A percentile compares a stretch with the other conserved stretches of the same genome.
Evolutionary conservation across 2,797 vertebrate species (phyloP).

Genomic region (Danio tinwini): DNA sequence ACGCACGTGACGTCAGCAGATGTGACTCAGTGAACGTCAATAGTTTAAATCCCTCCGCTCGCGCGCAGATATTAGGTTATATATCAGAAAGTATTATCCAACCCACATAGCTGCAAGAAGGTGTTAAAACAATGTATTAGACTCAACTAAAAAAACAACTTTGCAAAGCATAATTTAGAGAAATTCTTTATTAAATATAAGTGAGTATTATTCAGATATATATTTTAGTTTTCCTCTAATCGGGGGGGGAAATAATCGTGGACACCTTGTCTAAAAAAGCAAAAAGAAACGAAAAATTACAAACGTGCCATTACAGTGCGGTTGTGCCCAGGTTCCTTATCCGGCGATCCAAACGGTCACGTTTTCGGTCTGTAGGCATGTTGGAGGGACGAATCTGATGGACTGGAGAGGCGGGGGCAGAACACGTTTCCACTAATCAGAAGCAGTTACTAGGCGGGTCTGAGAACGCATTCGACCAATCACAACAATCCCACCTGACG

Average conservation of each 20-base stretch:
- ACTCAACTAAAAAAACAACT: background rate
- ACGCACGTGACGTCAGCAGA: constrained; percentile 47
- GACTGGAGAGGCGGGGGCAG: constrained; percentile 6
- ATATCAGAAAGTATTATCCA: background rate
- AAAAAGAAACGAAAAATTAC: background rate
- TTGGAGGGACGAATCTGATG: constrained; percentile 26
- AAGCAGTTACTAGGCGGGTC: constrained; percentile 61
- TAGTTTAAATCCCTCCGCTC: constrained; percentile 55
- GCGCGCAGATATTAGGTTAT: background rate
- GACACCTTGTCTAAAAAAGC: background rate
- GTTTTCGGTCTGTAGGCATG: constrained; percentile 55
- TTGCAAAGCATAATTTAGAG: background rate
- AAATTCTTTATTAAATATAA: background rate
- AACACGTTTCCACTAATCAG: constrained; percentile 51
- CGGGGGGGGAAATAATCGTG: too few species aligned
- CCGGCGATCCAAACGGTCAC: constrained; percentile 54
- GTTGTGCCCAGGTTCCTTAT: background rate
- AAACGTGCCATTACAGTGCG: constrained; percentile 7
- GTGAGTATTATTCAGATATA: background rate
- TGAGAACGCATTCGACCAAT: constrained; percentile 56
- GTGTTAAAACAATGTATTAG: background rate
- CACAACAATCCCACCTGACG: constrained; percentile 57
- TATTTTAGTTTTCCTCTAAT: background rate
- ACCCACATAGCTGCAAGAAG: background rate
- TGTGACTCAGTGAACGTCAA: constrained; percentile 47